Evolutionary conservation across 2,888 invertebrate species (phyloP).

Genomic region (Ophioninae sp.): DNA sequence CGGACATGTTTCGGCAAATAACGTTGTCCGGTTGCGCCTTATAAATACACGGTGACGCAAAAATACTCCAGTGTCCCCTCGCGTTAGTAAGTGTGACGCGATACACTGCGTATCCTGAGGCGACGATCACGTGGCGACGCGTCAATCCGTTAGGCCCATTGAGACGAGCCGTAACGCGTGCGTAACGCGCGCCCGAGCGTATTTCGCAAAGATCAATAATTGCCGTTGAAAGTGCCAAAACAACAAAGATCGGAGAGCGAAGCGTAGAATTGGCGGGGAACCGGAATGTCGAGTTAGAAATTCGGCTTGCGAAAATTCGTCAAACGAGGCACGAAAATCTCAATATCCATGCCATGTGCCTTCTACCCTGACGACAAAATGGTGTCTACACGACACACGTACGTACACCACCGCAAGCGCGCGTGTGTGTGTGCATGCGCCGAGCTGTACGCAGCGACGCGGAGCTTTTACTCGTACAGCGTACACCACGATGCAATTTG

Average conservation of each 20-base stretch:
- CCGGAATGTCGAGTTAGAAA: neutral
- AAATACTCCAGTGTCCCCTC: constrained; percentile 2
- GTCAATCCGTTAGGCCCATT: constrained; percentile 52
- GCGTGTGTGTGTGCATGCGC: neutral
- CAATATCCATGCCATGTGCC: constrained; percentile 46
- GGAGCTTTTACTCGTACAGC: neutral
- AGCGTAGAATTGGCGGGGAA: neutral
- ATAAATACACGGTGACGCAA: constrained; percentile 28
- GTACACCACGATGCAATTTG: neutral
- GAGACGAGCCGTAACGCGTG: constrained; percentile 15
- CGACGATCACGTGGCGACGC: constrained; percentile 18
- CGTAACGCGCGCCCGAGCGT: neutral
- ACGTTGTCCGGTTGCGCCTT: constrained; percentile 1
- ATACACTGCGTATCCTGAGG: neutral
- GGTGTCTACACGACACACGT: constrained; percentile 41
- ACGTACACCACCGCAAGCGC: neutral
- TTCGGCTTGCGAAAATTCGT: neutral
- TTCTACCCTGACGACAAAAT: constrained; percentile 53
- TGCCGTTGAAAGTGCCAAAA: constrained; percentile 1
- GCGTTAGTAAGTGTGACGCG: neutral
- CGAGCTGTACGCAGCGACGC: neutral
- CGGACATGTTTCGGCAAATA: constrained; percentile 3
- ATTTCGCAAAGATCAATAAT: constrained; percentile 48
- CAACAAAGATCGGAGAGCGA: neutral
- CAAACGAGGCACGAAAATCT: neutral